Evolutionary conservation across 1,140 invertebrate species (phyloP), one percentile per base, ranked within the genome.

Genomic region (Drosophila jambulina): DNA sequence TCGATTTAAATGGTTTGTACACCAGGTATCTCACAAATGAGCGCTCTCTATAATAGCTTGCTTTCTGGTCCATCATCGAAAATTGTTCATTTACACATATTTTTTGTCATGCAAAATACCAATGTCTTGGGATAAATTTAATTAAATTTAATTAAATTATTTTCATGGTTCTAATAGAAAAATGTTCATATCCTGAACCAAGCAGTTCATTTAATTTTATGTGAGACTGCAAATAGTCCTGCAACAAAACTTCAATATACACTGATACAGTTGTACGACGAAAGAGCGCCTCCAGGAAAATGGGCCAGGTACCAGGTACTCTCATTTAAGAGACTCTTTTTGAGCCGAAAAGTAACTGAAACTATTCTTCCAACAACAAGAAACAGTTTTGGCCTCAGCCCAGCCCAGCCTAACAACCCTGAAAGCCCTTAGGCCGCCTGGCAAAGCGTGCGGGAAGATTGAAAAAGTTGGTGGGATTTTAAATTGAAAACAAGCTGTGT

Each of bases 401-500:
- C 17, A 36, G 32, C 32, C 25, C 13, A 19, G n/a, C n/a, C 19
- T 42, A 32, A 19, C 40, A 23, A 19, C 43, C 17, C 10, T n/a
- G 38, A 67, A 79, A 82, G 59, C 59, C 75, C 77, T 53, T 48
- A 82, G 80, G 75, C 75, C 49, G 49, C 54, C 27, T 46, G 42
- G 45, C 42, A 65, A 74, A 58, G 51, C 48, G 57, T 23, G 32
- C 17, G 25, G 36, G 42, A 27, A 75, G 69, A 79, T 83, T 64
- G 61, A 84, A 84, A 74, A 80, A 80, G 71, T 83, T 80, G 59
- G 17, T 23, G 48, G 48, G 23, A 72, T 62, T 77, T 72, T 49
- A 75, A 71, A 83, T 83, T 84, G 62, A 76, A 84, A 83, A 76
- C 71, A 80, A 80, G 80, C 60, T 78, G 62, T 25, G 48, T n/a